Evolutionary conservation across 2,113 vertebrate genomes (phyloP).

Genomic region (Bujurquina vittata): DNA sequence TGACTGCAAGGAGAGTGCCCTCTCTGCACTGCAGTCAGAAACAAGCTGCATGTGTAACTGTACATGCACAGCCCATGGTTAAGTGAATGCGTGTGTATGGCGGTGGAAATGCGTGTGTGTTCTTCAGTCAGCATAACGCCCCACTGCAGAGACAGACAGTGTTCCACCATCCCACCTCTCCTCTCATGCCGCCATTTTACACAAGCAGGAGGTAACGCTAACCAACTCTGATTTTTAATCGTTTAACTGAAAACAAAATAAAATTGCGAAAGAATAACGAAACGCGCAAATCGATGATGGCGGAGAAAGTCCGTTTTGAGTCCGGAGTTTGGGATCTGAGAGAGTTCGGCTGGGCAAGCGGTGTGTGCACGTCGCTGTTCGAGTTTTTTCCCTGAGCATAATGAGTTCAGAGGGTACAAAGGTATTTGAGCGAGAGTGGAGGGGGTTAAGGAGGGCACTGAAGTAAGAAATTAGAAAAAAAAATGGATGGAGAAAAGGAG

Average conservation of each 20-base stretch:
- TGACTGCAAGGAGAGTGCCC: slow-evolving; percentile 41
- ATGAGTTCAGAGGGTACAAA: slow-evolving; percentile 66
- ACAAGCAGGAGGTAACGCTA: slow-evolving; percentile 51
- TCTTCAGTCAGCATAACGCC: slow-evolving; percentile 56
- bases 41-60: slow-evolving; percentile 50
- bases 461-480: slow-evolving; percentile 43
- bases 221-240: slow-evolving; percentile 21
- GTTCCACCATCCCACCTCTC: slow-evolving; percentile 69
- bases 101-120: slow-evolving; percentile 21
- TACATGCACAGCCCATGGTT: slow-evolving; percentile 48
- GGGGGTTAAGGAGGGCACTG: slow-evolving; percentile 48
- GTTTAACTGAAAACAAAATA: background rate
- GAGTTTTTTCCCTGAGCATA: slow-evolving; percentile 42
- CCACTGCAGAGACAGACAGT: slow-evolving; percentile 69
- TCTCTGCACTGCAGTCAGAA: slow-evolving; percentile 68
- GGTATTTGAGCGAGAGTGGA: slow-evolving; percentile 47
- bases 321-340: background rate
- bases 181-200: slow-evolving; percentile 74
- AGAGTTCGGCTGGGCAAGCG: slow-evolving; percentile 4
- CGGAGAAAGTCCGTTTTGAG: slow-evolving; percentile 17
- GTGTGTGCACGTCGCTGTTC: slow-evolving; percentile 6
- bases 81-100: slow-evolving; percentile 22
- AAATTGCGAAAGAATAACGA: background rate
- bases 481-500: slow-evolving; percentile 3
- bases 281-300: background rate